These are phyloP conservation scores for Epizoanthus ramosus DNA, from an alignment of 92 coral and sea anemone species.

Conservation along the genomic window DNA sequence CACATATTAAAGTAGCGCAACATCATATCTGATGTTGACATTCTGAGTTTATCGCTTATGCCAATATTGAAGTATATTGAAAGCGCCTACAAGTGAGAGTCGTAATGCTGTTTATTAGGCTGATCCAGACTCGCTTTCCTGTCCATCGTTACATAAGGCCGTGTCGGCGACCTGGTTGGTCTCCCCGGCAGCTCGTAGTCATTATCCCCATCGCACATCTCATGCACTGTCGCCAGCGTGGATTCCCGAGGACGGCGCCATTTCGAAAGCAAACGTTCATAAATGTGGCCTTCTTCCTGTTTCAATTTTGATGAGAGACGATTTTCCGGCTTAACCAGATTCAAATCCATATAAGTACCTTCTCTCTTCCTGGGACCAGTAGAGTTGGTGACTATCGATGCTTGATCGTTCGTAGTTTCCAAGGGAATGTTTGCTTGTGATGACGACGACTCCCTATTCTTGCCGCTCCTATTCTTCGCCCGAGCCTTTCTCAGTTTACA, in stretches of 20 bases:
- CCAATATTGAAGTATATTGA: too few relatives aligned
- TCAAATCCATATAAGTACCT: background rate
- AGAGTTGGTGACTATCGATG: background rate
- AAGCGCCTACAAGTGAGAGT: too few relatives aligned
- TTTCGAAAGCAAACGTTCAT: constrained; percentile 10
- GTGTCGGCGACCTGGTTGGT: background rate
- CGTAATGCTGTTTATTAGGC: background rate
- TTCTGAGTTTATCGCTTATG: background rate
- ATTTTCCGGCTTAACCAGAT: background rate
- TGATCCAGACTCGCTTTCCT: background rate
- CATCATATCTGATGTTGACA: too few relatives aligned
- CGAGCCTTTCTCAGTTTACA: background rate
- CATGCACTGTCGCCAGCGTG: background rate
- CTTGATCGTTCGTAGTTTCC: background rate
- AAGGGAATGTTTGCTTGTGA: background rate
- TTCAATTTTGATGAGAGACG: background rate
- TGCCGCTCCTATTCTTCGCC: background rate
- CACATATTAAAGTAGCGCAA: too few relatives aligned
- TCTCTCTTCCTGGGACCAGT: background rate
- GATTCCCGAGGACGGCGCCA: constrained; percentile 6
- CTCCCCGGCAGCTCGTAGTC: background rate
- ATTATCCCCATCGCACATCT: background rate
- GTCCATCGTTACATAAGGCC: constrained; percentile 8
- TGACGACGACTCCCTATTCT: background rate
- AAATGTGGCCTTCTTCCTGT: background rate